A percentile compares a stretch with the other conserved stretches of the same genome.
Conservation (phyloP, 2,113 vertebrate species). For the Stegostoma tigrinum region DNA sequence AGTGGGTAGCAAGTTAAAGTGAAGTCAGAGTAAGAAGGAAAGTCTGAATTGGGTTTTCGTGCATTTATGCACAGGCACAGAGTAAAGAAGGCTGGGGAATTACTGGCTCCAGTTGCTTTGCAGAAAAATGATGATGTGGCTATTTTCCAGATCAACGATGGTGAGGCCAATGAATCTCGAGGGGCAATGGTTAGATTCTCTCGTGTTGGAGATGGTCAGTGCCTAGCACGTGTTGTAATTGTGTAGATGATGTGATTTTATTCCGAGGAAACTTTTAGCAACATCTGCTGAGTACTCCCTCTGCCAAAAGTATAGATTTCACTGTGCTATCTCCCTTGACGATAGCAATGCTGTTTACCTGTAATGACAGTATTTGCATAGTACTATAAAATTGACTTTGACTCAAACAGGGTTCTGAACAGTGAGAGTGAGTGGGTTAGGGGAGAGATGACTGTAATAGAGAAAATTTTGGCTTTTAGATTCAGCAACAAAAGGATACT, state of each 20-base stretch:
- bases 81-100: too few relatives aligned
- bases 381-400: neutral
- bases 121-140: too few relatives aligned
- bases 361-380: neutral
- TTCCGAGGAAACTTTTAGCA: neutral
- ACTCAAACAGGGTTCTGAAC: neutral
- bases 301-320: neutral
- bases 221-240: neutral
- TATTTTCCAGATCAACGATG: too few relatives aligned
- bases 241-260: neutral
- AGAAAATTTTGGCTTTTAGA: neutral
- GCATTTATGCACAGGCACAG: too few relatives aligned
- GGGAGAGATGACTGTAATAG: neutral
- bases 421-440: neutral
- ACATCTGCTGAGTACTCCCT: neutral
- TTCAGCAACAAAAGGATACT: neutral
- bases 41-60: too few relatives aligned
- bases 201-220: too few relatives aligned
- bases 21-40: too few relatives aligned
- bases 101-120: too few relatives aligned
- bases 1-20: too few relatives aligned
- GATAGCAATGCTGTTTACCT: neutral
- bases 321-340: neutral
- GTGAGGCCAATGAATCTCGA: too few relatives aligned
- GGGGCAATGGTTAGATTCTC: too few relatives aligned